Evolutionary conservation across 1,140 invertebrate species (phyloP), one percentile per base, ranked within the genome.

Genomic region (Bombus superbus): DNA sequence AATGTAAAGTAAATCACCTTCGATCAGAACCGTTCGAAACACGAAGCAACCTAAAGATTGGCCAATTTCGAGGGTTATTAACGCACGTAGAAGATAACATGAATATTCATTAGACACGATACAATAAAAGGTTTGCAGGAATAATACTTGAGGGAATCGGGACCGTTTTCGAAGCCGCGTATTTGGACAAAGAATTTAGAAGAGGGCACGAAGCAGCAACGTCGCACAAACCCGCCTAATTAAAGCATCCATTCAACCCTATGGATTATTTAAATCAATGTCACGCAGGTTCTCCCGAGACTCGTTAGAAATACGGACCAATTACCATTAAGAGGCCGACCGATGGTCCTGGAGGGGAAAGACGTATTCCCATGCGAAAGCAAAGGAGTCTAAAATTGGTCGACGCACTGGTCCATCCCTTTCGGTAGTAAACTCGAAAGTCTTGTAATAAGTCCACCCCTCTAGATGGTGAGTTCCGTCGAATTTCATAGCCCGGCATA

Each of bases 261-360:
- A 74, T 82, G 87, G 90, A 89, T 91, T 92, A 92, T 92, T 92
- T 85, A 92, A 91, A 90, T 92, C 89, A 91, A 90, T 89, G 91
- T 90, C 90, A 91, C 71, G 78, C 82, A 3, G 86, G 64, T 85
- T 32, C 90, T 91, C 90, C 79, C 80, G 90, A 91, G 90, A 81
- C 90, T 91, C 90, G 89, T 91, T 87, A 87, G 83, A 90, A 90
- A 90, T 88, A 75, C 79, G 87, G 80, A 59, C 89, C 89, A 89
- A 92, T 92, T 91, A 92, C 87, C 90, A 89, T 89, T 89, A 90
- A 91, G 90, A 86, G 90, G 88, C 84, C 83, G 83, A 57, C 62
- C 73, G 28, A 68, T 32, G 76, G 77, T 13, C 35, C 77, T 28
- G 71, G 47, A 53, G 64, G 68, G 53, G 40, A 47, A 71, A 82